Conservation (phyloP, 2,797 vertebrate species). For the Acanthiza pusilla region DNA sequence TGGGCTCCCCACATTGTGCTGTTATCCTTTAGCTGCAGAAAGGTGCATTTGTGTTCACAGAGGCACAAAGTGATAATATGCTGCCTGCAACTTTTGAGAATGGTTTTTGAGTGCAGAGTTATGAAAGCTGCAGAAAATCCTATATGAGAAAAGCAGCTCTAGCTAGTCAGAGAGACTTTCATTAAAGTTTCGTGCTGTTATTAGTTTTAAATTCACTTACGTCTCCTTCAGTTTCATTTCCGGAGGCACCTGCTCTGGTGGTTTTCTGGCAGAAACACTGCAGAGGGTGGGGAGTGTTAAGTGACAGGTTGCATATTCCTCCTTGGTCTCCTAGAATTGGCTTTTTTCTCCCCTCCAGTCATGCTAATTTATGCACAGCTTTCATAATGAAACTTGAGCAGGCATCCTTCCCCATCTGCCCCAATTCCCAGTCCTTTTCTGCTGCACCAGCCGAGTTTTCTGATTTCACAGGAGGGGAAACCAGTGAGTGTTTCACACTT, state of each 20-base stretch:
- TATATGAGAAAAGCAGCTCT: neutral
- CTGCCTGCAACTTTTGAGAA: neutral
- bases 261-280: neutral
- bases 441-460: neutral
- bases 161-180: constrained; percentile 9
- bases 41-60: neutral
- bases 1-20: neutral
- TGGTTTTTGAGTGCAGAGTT: neutral
- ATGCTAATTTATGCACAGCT: neutral
- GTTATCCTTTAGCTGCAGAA: accelerated
- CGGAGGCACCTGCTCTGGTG: neutral
- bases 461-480: neutral
- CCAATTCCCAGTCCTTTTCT: neutral
- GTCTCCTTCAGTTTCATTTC: neutral
- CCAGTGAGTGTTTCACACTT: neutral
- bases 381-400: neutral
- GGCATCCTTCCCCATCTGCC: neutral
- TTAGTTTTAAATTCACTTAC: constrained; percentile 37
- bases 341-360: neutral
- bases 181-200: constrained; percentile 23
- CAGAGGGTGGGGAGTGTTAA: neutral
- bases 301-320: neutral
- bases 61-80: neutral
- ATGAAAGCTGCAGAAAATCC: constrained; percentile 2
- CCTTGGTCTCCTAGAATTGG: neutral